These are phyloP conservation scores for Sussaba pulchella DNA, from an alignment of 2,888 invertebrate genomes.

Conservation along the genomic window DNA sequence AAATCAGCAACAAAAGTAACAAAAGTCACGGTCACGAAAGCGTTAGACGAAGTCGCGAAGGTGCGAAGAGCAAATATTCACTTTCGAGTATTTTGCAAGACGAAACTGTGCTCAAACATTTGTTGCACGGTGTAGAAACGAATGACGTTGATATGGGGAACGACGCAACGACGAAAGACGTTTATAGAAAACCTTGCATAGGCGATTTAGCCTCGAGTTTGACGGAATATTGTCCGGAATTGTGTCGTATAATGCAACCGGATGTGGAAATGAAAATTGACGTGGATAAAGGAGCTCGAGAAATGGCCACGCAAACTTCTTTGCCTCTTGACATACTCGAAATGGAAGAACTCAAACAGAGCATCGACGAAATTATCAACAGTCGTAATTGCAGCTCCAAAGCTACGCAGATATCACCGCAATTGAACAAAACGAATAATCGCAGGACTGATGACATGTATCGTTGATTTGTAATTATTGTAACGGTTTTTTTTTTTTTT, in stretches of 20 bases:
- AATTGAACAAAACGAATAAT: conserved; percentile 77
- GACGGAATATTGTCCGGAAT: conserved; percentile 78
- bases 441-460: conserved; percentile 64
- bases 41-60: conserved; percentile 74
- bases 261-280: no score
- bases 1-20: conserved; percentile 78
- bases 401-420: conserved; percentile 81
- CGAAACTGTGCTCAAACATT: conserved; percentile 78
- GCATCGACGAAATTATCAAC: conserved; percentile 82
- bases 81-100: conserved; percentile 72
- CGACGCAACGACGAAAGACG: conserved; percentile 74
- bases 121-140: conserved; percentile 77
- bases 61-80: conserved; percentile 78
- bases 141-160: conserved; percentile 73
- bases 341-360: conserved; percentile 83
- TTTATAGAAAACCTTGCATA: conserved; percentile 75
- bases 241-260: conserved; percentile 75
- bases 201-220: conserved; percentile 80
- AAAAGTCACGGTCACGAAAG: conserved; percentile 71
- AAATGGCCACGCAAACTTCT: conserved; percentile 83
- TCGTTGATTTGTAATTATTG: conserved; percentile 59
- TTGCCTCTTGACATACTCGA: conserved; percentile 81
- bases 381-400: conserved; percentile 80
- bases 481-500: conserved; percentile 32
- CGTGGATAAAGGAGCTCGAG: conserved; percentile 74